Evolutionary conservation across 2,113 vertebrate species (phyloP), one percentile per base, ranked within the genome.

Genomic region (Odobenus rosmarus): DNA sequence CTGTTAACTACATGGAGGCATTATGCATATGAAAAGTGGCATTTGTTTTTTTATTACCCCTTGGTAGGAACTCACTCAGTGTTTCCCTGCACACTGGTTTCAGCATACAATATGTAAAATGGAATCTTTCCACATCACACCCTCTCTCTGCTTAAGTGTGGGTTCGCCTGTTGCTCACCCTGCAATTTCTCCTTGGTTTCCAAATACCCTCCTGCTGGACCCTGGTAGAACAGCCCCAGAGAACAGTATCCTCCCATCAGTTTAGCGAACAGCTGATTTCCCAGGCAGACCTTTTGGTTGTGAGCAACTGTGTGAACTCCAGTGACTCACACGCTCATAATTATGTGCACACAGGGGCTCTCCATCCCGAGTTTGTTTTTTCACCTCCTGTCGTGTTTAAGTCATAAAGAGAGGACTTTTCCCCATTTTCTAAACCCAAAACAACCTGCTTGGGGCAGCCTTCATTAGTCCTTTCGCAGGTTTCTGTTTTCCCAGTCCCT

Each of bases 331-430:
- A 97, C 61, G 81, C 94, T 98, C 96, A 89, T 96, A 98, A 99
- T 99, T 98, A 98, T 51, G 97, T 95, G 97, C 98, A 97, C 97
- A 85, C 88, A 84, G 97, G 98, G 95, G 97, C 97, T 98, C 98
- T 96, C 97, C 97, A 97, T 93, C 97, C 96, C 98, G 98, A 96
- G 79, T 99, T 98, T 99, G 98, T 97, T 98, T 98, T 98, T 97
- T 88, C 51, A 71, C 97, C 98, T 98, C 98, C 98, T 97, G 97
- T 93, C 96, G 98, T 98, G 98, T 96, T 97, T 96, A 98, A 98
- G 98, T 98, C 98, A 97, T 97, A 98, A 98, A 88, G 81, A 82
- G 88, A 95, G 93, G 93, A 86, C 88, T 89, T 71, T 76, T 39
- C 61, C 69, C 76, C 72, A 36, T 88, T 93, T 87, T 96, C 93